phyloP scores from a whole-genome alignment of 2,888 invertebrate genomes.

The Drymonia ruficornis region DNA sequence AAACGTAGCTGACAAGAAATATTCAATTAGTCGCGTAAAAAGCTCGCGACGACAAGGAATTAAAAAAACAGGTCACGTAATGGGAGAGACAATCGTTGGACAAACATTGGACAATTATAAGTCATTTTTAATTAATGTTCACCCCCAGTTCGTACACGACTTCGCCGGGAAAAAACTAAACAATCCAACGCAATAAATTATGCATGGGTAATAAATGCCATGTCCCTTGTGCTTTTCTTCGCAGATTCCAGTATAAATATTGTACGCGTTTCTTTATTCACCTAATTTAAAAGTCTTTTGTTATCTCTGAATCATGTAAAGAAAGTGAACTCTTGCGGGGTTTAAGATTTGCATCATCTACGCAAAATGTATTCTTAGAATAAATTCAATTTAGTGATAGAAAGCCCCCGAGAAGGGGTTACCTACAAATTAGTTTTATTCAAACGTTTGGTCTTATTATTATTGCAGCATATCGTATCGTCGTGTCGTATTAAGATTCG shows the following conservation, averaged over 20 bases:
- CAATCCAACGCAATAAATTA: slow-evolving; percentile 33
- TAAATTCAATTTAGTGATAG: background rate
- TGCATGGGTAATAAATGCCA: slow-evolving; percentile 39
- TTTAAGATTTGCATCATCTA: slow-evolving; percentile 8
- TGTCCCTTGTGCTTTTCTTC: slow-evolving; percentile 24
- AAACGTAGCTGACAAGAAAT: slow-evolving; percentile 39
- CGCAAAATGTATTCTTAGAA: slow-evolving; percentile 10
- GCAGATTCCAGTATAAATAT: slow-evolving; percentile 33
- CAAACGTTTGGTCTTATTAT: too few species aligned
- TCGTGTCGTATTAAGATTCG: background rate
- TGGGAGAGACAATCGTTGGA: slow-evolving; percentile 12
- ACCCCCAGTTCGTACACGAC: background rate
- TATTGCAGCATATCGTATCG: too few species aligned
- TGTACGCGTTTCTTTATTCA: slow-evolving; percentile 20
- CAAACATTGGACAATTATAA: background rate
- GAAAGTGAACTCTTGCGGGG: slow-evolving; percentile 8
- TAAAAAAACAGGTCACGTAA: slow-evolving; percentile 41
- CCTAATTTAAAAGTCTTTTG: slow-evolving; percentile 29
- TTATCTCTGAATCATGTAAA: slow-evolving; percentile 16
- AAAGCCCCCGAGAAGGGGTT: background rate
- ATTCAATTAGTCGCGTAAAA: slow-evolving; percentile 57
- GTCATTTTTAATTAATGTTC: background rate
- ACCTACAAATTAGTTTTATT: too few species aligned
- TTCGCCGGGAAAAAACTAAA: slow-evolving; percentile 27
- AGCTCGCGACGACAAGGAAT: slow-evolving; percentile 37